These are phyloP conservation scores for Aramus guarauna DNA, from an alignment of 2,113 vertebrate genomes.

Conservation along the genomic window DNA sequence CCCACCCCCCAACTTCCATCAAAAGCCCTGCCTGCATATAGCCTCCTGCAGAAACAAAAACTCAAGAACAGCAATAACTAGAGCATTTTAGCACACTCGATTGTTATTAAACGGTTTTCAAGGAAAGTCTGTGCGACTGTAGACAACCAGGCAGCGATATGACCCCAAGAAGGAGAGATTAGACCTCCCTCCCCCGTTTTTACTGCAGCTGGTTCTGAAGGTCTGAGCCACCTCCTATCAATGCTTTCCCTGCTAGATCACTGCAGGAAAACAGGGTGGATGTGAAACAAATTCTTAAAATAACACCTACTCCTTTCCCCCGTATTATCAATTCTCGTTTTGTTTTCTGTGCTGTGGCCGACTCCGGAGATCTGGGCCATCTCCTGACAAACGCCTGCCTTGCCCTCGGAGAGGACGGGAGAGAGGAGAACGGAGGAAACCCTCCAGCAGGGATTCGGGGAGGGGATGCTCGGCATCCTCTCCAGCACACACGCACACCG, in stretches of 20 bases:
- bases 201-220: conserved; percentile 47
- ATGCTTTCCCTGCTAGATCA: background rate
- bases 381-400: background rate
- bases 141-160: background rate
- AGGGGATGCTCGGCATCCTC: background rate
- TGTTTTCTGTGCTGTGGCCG: background rate
- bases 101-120: background rate
- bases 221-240: conserved; percentile 53
- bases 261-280: conserved; percentile 9
- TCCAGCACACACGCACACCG: background rate
- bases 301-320: background rate
- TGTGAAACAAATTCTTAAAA: background rate
- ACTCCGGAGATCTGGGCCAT: background rate
- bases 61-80: background rate
- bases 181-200: conserved; percentile 28
- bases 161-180: conserved; percentile 11
- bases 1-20: conserved; percentile 33
- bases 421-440: background rate
- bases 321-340: background rate
- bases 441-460: background rate
- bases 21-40: background rate
- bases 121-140: background rate
- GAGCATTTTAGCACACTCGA: background rate
- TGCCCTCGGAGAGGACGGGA: background rate
- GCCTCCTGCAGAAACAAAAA: conserved; percentile 3